Base-by-base conservation (phyloP, 2,888 invertebrate species). In the Sympetrum striolatum region DNA sequence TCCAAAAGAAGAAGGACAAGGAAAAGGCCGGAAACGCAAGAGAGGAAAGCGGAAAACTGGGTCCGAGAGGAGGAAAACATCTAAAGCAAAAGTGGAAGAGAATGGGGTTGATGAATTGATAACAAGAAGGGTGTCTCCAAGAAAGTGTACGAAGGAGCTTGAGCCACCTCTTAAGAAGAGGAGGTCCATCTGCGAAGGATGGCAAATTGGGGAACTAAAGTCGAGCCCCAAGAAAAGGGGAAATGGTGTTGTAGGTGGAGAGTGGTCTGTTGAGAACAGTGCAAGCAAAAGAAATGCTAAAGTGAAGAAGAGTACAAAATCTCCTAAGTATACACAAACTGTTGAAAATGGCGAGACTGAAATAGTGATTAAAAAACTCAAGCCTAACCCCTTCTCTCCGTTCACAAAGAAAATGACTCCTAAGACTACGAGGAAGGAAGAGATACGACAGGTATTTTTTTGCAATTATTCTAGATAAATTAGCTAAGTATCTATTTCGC, bases 311-410 rank as follows among this genome's bases (percentile, higher is more conserved):
- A 86, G 60, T 37, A 60, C 35, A 37, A 86, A 86, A 37, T 53
- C 35, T 53, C 22, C 58, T 5, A 35, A 58, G 2, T 37, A 14
- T 14, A 37, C 8, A 35, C 53, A 22, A 35, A 39, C 35, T 86
- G 37, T 60, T 31, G 60, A 86, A 1, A 60, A 31, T 35, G 58
- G 86, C 64, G 86, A 86, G 31, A 86, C 86, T n/a, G 86, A 86
- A 64, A 37, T 86, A 39, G 86, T 86, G 37, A 15, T 86, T 1
- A 86, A 37, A 15, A 60, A 37, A 58, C 60, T 86, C n/a, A 86
- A 37, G 60, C 86, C 60, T 1, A 86, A 86, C 39, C 86, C 86
- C 64, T 86, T 86, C 86, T 86, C 86, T 86, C 86, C 60, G 10
- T 37, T 60, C 35, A 53, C 35, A 31, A 86, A 58, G 58, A 82